These are phyloP conservation scores for Chrysocyon brachyurus DNA, from an alignment of 2,797 vertebrate genomes.

Conservation along the genomic window DNA sequence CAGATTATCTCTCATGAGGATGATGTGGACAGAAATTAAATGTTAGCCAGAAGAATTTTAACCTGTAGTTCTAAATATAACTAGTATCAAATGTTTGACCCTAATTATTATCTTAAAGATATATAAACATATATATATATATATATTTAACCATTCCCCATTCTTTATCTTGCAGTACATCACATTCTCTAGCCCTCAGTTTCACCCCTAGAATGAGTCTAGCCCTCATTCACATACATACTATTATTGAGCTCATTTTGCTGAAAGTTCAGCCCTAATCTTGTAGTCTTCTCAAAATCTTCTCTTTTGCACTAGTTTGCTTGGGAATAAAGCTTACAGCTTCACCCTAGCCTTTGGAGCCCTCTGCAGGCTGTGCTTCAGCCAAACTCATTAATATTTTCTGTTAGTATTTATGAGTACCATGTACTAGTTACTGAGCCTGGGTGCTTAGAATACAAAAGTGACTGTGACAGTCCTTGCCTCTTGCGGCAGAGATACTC, in stretches of 20 bases:
- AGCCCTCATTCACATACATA: not conserved
- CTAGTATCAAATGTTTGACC: slow-evolving; percentile 32
- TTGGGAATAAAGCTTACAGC: not conserved
- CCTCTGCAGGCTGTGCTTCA: not conserved
- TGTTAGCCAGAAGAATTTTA: slow-evolving; percentile 52
- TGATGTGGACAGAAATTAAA: slow-evolving; percentile 49
- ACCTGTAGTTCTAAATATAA: slow-evolving; percentile 40
- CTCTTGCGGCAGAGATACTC: not conserved
- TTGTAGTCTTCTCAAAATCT: slow-evolving; percentile 1
- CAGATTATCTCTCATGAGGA: slow-evolving; percentile 29
- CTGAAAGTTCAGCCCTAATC: slow-evolving; percentile 13
- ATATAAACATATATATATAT: not conserved
- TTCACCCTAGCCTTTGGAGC: slow-evolving; percentile 22
- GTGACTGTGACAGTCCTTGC: slow-evolving; percentile 22
- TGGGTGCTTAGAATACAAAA: not conserved
- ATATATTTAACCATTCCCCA: not conserved
- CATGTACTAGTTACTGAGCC: not conserved
- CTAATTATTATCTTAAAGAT: not conserved
- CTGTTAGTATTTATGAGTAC: slow-evolving; percentile 40
- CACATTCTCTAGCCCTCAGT: not conserved
- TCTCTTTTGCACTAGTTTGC: slow-evolving; percentile 39
- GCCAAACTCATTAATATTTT: slow-evolving; percentile 5
- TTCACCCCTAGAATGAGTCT: too few species aligned
- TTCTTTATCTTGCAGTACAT: not conserved
- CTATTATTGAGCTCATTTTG: slow-evolving; percentile 51